Conservation (phyloP, 2,797 vertebrate genomes). For the Poecilia gillii region DNA sequence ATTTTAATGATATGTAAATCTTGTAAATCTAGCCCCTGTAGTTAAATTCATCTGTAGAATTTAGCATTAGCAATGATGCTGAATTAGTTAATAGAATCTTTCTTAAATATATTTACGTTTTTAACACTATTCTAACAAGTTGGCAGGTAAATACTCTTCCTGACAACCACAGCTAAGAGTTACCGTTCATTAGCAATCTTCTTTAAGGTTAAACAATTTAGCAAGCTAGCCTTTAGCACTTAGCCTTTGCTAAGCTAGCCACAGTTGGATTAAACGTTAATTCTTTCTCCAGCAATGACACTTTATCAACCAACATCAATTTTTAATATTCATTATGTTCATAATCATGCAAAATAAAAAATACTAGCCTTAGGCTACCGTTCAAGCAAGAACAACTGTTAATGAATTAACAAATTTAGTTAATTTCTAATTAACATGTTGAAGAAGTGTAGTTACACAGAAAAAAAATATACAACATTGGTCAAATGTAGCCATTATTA, state of each 20-base stretch:
- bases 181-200: not conserved
- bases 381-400: not conserved
- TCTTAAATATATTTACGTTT: not conserved
- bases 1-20: not conserved
- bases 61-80: not conserved
- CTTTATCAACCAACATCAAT: not conserved
- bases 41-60: too few relatives aligned
- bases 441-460: not conserved
- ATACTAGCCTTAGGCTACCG: too few relatives aligned
- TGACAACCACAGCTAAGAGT: not conserved
- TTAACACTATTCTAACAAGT: not conserved
- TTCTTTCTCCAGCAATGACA: not conserved
- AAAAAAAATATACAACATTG: not conserved
- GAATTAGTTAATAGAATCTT: not conserved
- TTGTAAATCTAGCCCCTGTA: not conserved
- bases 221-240: not conserved
- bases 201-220: not conserved
- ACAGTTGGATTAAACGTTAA: not conserved
- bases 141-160: not conserved
- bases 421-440: not conserved
- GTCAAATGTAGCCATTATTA: not conserved
- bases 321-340: not conserved
- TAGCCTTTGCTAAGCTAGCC: not conserved
- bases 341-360: not conserved
- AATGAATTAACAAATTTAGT: not conserved